Conservation (phyloP, 2,113 vertebrate species). For the Microcebus jonahi region DNA sequence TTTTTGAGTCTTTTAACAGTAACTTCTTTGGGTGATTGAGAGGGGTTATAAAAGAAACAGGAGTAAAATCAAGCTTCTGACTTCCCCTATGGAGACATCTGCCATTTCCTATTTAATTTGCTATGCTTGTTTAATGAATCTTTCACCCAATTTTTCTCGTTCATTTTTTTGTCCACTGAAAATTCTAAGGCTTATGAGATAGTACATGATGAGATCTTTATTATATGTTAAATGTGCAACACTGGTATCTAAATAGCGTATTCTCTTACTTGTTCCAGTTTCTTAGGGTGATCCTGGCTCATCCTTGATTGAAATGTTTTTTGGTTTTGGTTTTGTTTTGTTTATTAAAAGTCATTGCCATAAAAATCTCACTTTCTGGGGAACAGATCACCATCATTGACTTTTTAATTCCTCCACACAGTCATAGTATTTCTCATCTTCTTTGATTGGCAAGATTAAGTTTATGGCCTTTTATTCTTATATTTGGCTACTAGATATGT, state of each 20-base stretch:
- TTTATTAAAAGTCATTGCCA: neutral
- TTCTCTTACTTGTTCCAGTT: neutral
- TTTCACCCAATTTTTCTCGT: neutral
- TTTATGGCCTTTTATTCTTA: neutral
- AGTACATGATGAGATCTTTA: neutral
- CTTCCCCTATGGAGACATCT: neutral
- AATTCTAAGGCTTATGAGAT: neutral
- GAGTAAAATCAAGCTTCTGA: neutral
- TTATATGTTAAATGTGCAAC: neutral
- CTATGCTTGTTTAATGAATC: conserved; percentile 17
- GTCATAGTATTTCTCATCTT: neutral
- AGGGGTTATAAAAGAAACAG: neutral
- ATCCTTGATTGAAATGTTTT: neutral
- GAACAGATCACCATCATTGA: neutral
- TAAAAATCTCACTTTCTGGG: neutral
- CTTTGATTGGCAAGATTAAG: neutral
- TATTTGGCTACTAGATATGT: neutral
- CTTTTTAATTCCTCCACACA: neutral
- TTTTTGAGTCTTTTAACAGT: conserved; percentile 52
- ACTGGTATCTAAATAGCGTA: neutral
- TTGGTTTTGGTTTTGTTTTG: neutral
- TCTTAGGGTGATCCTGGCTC: neutral
- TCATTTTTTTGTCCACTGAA: neutral
- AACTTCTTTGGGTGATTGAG: neutral
- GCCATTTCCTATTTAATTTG: conserved; percentile 1